Conservation (phyloP, 2,888 invertebrate genomes). For the Maniola hyperantus region DNA sequence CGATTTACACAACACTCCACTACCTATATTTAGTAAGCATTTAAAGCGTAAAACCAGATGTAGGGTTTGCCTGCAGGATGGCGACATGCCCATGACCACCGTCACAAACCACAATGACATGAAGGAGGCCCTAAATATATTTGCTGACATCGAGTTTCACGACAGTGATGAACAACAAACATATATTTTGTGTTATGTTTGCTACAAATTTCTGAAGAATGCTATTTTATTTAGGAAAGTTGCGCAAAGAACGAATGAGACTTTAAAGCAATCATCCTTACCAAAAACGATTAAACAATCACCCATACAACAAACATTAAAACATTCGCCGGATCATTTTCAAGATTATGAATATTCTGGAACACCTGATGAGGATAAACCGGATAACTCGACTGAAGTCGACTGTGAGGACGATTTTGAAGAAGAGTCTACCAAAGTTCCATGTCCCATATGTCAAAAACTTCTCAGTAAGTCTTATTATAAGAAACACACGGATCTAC, state of each 20-base stretch:
- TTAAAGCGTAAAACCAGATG: conserved; percentile 42
- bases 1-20: conserved; percentile 23
- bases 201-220: conserved; percentile 57
- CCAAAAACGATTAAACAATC: conserved; percentile 19
- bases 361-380: background rate
- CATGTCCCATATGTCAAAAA: background rate
- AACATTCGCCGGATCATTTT: background rate
- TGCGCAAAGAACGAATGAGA: conserved; percentile 54
- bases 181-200: conserved; percentile 58
- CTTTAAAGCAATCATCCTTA: conserved; percentile 47
- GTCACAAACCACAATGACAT: background rate
- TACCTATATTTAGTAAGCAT: conserved; percentile 15
- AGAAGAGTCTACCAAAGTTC: conserved; percentile 22
- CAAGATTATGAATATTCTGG: background rate
- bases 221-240: conserved; percentile 59
- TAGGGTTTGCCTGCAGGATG: conserved; percentile 62
- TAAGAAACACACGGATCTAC: conserved; percentile 51
- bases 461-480: conserved; percentile 37
- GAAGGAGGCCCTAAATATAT: conserved; percentile 1
- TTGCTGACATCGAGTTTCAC: background rate
- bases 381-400: background rate
- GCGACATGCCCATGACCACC: conserved; percentile 52
- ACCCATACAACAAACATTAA: background rate
- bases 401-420: background rate
- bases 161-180: conserved; percentile 50